Conservation (phyloP, 30 jellyfish, hydroid and myxozoan genomes). For the Pelagia noctiluca region DNA sequence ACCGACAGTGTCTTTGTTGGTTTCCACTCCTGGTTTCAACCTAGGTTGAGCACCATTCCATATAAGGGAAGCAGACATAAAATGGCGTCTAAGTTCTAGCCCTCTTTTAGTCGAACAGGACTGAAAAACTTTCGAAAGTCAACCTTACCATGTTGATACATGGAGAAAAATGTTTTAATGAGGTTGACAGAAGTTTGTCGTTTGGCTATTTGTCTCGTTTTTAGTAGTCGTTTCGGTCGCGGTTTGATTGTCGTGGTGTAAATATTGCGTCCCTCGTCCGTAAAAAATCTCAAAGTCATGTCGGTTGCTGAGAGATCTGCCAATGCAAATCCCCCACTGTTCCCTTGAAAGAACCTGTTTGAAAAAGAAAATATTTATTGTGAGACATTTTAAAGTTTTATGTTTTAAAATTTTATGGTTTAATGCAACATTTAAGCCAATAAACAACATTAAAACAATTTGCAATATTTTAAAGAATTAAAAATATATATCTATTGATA, state of each 20-base stretch:
- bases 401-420: too few relatives aligned
- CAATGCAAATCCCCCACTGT: conserved; percentile 77
- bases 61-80: too few relatives aligned
- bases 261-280: conserved; percentile 38
- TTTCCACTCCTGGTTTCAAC: not conserved
- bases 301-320: conserved; percentile 53
- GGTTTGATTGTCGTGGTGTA: conserved; percentile 57
- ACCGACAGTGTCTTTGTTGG: too few relatives aligned
- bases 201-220: conserved; percentile 8
- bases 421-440: too few relatives aligned
- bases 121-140: conserved; percentile 60
- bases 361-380: conserved; percentile 9
- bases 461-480: too few relatives aligned
- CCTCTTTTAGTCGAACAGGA: conserved; percentile 48
- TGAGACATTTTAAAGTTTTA: too few relatives aligned
- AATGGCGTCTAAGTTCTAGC: not conserved
- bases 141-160: conserved; percentile 34
- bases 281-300: conserved; percentile 56
- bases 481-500: too few relatives aligned
- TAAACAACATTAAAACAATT: too few relatives aligned
- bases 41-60: too few relatives aligned
- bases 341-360: conserved; percentile 79
- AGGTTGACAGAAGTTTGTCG: conserved; percentile 29
- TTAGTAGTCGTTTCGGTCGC: conserved; percentile 6
- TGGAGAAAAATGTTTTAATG: conserved; percentile 48